These are phyloP conservation scores for Acanthococcus lagerstroemiae DNA, from an alignment of 2,888 invertebrate species.

Conservation along the genomic window DNA sequence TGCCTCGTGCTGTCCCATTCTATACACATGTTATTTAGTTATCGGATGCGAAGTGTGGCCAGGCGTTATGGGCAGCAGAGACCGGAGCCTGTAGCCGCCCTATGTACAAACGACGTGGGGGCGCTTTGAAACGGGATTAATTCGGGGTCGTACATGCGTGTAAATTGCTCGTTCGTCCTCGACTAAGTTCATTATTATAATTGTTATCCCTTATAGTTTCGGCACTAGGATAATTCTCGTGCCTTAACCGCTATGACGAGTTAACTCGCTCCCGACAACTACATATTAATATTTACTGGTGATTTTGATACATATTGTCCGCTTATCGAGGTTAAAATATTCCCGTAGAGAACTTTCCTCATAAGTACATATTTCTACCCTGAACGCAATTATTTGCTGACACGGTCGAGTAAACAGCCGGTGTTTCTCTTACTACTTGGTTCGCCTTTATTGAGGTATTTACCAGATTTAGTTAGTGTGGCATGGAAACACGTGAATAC, in stretches of 20 bases:
- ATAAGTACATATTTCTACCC: too few species aligned
- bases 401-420: too few species aligned
- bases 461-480: too few species aligned
- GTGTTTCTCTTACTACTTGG: too few species aligned
- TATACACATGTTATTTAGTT: conserved; percentile 30
- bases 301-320: background rate
- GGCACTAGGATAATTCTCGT: conserved; percentile 16
- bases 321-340: background rate
- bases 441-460: too few species aligned
- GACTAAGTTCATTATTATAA: conserved; percentile 31
- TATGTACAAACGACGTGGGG: conserved; percentile 7
- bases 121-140: conserved; percentile 30
- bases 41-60: conserved; percentile 28
- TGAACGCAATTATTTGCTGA: too few species aligned
- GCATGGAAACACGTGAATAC: too few species aligned
- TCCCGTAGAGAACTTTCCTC: too few species aligned
- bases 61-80: conserved; percentile 18
- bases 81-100: background rate
- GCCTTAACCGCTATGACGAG: conserved; percentile 15
- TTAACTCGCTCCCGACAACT: conserved; percentile 2
- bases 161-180: conserved; percentile 31
- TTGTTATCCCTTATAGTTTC: conserved; percentile 24
- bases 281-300: background rate
- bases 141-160: conserved; percentile 27
- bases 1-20: background rate